A percentile compares a stretch with the other conserved stretches of the same genome.
Evolutionary conservation across 2,113 vertebrate genomes (phyloP).

Genomic region (Festucalex cinctus): DNA sequence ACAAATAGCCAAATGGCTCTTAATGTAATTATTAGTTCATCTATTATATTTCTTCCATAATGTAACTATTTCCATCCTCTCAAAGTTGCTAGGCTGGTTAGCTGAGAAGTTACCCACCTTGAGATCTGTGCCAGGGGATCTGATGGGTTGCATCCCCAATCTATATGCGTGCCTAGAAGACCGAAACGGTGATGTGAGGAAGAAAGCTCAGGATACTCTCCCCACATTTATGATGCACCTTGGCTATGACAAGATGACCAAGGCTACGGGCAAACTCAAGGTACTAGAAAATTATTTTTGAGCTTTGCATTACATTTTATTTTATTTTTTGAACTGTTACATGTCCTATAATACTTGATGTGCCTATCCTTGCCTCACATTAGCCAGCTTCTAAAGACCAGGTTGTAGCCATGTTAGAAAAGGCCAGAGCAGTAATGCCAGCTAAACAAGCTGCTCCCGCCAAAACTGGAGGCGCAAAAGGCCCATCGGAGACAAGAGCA

Average conservation of each 20-base stretch:
- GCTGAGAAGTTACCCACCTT: constrained; percentile 88
- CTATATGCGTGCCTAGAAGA: constrained; percentile 92
- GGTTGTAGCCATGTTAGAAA: constrained; percentile 89
- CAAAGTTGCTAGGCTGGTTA: constrained; percentile 89
- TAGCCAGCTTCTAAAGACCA: constrained; percentile 97
- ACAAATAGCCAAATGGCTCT: not conserved
- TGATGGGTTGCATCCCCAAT: constrained; percentile 84
- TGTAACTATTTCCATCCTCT: not conserved
- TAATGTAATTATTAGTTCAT: not conserved
- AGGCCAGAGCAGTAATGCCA: constrained; percentile 90
- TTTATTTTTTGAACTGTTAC: no score
- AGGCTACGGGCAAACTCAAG: constrained; percentile 91
- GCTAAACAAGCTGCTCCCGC: constrained; percentile 82
- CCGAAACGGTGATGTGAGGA: constrained; percentile 94
- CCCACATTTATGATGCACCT: constrained; percentile 98
- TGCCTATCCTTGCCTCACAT: constrained; percentile 1
- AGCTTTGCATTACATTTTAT: no score
- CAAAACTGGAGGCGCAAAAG: constrained; percentile 74
- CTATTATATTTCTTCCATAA: not conserved
- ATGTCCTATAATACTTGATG: not conserved
- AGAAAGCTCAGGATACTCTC: constrained; percentile 93
- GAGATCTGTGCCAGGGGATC: constrained; percentile 82
- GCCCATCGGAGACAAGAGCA: constrained; percentile 67
- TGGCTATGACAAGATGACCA: constrained; percentile 93
- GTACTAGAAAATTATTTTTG: constrained; percentile 60